These are phyloP conservation scores for Thalassarche chlororhynchos DNA, from an alignment of 2,113 vertebrate genomes.

Conservation along the genomic window DNA sequence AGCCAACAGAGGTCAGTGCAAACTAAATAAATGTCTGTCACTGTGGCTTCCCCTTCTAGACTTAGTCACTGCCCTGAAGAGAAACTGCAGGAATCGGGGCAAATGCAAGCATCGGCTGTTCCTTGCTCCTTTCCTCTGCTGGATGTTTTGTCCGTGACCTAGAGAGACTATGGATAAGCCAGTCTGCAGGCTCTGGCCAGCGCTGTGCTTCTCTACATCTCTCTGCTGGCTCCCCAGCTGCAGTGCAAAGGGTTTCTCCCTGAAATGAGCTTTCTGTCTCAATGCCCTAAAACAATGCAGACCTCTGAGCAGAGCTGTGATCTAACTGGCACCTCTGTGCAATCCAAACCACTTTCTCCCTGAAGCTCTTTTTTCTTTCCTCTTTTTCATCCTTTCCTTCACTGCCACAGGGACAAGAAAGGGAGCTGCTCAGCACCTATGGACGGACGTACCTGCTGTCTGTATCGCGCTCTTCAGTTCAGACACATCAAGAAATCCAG, in stretches of 20 bases:
- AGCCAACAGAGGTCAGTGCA: constrained; percentile 43
- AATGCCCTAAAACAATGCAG: not conserved
- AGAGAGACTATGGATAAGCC: not conserved
- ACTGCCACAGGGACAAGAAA: not conserved
- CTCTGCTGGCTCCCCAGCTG: not conserved
- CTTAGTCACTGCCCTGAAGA: not conserved
- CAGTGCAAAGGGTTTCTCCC: not conserved
- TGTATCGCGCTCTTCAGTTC: constrained; percentile 40
- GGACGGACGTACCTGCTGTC: constrained; percentile 48
- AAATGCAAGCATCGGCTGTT: not conserved
- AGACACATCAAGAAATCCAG: constrained; percentile 58
- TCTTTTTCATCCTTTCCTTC: not conserved
- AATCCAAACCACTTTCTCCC: not conserved
- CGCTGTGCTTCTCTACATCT: not conserved
- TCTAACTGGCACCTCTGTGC: not conserved
- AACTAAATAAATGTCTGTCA: constrained; percentile 14
- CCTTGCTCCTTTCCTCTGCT: not conserved
- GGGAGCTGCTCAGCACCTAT: not conserved
- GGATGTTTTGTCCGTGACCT: not conserved
- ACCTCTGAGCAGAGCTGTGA: not conserved
- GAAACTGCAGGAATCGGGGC: not conserved
- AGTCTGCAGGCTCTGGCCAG: not conserved
- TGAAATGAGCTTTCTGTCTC: not conserved
- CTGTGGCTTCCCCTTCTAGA: not conserved
- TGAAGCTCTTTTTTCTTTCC: not conserved